Evolutionary conservation across 2,113 vertebrate species (phyloP), one percentile per base, ranked within the genome.

Genomic region (Sturnus vulgaris): DNA sequence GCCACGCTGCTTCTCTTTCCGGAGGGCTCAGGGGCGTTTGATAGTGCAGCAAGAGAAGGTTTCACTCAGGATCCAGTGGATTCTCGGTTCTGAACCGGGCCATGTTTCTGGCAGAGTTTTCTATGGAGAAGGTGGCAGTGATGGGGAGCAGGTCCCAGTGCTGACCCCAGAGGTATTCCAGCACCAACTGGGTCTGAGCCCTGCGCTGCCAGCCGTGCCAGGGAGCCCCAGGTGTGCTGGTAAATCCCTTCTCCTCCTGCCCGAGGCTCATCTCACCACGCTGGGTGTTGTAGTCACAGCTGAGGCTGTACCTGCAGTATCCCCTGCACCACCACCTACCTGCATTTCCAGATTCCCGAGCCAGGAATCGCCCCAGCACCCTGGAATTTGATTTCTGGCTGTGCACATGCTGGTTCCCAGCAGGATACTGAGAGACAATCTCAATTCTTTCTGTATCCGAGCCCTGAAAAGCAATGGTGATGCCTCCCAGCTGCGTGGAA

Each of bases 161-260:
- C 65, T 1, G 5, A 19, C 7, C 37, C 31, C 3, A 0, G 42
- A 60, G 42, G 44, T 18, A 15, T 0, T 20, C 24, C 52, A 42
- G 79, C 14, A 2, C 6, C 39, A 82, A 2, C 15, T 20, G 44
- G 55, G 16, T 21, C 40, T 64, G 55, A 30, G 39, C 28, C n/a
- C 35, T 1, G 1, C 1, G 6, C 35, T 82, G 49, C 33, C 66
- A 42, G 2, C 0, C 0, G 18, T 37, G 64, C 46, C 85, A 82
- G 65, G 46, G 28, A 78, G 39, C 33, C 25, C n/a, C 30, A 82
- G 60, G 24, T 30, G 47, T 35, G 12, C 21, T 28, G 57, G 21
- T 28, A 64, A 87, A 79, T 40, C 44, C 1, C 0, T 53, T 50
- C n/a, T 89, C 20, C 30, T 57, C 47, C 66, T 55, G 31, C 2